Evolutionary conservation across 2,797 vertebrate species (phyloP), one percentile per base, ranked within the genome.

Genomic region (Valencia hispanica): DNA sequence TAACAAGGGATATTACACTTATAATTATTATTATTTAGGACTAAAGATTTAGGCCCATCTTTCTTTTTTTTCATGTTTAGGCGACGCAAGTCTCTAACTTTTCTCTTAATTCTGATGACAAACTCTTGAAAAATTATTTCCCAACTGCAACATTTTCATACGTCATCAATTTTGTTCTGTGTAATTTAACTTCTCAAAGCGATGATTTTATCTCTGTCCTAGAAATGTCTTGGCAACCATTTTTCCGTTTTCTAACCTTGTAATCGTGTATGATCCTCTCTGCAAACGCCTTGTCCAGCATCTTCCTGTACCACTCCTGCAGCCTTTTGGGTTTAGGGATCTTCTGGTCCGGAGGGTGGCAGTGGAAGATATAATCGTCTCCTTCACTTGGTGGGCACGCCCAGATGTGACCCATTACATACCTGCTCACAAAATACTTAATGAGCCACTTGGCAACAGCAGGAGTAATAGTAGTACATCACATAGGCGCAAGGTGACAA

Each of bases 271-370:
- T 86, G 89, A 99, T 99, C 80, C 98, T 95, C 90, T 99, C 98
- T 0, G 98, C 98, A 66, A 97, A 99, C 0, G 98, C 98, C 91
- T 99, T 99, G 92, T 99, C 98, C 93, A 99, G 93, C 98, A 99
- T 99, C 93, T 99, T 99, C 87, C 97, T 96, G 93, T 99, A 99
- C 98, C 98, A 99, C 70, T 99, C 98, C 75, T 99, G 98, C 74
- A 99, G 93, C 79, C 98, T 96, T 91, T 99, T 99, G 57, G 98
- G 98, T 84, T 99, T 99, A 27, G 98, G 98, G 85, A 99, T 99
- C 93, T 99, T 99, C 92, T 99, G 98, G 92, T 99, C 98, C 15
- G 96, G 93, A 0, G 98, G 98, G 86, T 99, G 98, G 91, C 98
- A 99, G 81, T 99, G 98, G 89, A 99, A 99, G 88, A 99, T 99